phyloP scores from a whole-genome alignment of 2,797 vertebrate genomes.

The Typhlichthys eigenmanni region DNA sequence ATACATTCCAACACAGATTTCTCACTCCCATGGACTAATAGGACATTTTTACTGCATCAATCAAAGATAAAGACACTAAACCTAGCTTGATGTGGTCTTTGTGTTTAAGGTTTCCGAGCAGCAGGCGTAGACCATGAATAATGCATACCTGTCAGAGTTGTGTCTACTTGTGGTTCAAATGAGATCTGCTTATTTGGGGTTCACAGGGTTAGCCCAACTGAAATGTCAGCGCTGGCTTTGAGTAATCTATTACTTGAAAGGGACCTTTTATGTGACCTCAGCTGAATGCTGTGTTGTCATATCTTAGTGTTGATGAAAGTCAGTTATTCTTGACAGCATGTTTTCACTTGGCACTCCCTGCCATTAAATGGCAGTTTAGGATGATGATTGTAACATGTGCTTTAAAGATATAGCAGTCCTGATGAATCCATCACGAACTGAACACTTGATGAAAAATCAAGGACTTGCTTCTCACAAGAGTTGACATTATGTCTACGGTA shows the following conservation, averaged over 20 bases:
- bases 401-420: constrained; percentile 2
- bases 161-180: constrained; percentile 58
- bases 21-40: constrained; percentile 1
- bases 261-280: constrained; percentile 53
- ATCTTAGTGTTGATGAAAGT: constrained; percentile 44
- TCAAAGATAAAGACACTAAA: constrained; percentile 27
- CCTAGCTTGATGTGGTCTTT: constrained; percentile 27
- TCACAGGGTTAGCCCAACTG: constrained; percentile 53
- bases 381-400: constrained; percentile 28
- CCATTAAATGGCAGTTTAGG: constrained; percentile 24
- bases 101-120: constrained; percentile 30
- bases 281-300: constrained; percentile 49
- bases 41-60: constrained; percentile 15
- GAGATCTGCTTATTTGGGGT: constrained; percentile 7
- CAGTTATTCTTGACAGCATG: constrained; percentile 46
- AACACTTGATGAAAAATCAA: background rate
- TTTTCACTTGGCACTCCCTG: background rate
- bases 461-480: background rate
- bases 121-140: constrained; percentile 53
- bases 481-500: background rate
- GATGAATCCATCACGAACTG: background rate
- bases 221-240: constrained; percentile 58
- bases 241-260: constrained; percentile 61
- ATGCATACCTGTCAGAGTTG: constrained; percentile 64
- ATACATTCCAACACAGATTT: background rate